Evolutionary conservation across 2,888 invertebrate species (phyloP), one percentile per base, ranked within the genome.

Genomic region (Dynastes hyllus): DNA sequence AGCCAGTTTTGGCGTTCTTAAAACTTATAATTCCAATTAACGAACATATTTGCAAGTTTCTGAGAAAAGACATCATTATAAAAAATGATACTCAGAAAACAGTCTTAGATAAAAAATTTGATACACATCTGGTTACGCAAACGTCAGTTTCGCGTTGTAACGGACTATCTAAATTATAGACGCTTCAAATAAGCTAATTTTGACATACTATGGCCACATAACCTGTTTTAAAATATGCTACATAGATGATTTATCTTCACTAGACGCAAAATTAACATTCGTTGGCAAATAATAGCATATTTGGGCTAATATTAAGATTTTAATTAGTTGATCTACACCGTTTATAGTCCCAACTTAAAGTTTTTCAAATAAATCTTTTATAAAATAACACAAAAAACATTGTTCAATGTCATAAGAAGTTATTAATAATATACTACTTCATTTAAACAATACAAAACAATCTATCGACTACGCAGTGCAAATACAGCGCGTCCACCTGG

Each of bases 1-100:
- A 69, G 69, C 69, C 8, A 51, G 69, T 51, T 69, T 32, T 63
- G 63, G 29, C 13, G 27, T 32, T 32, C 69, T 16, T 45, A 45
- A 69, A 51, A 69, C 27, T 27, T 27, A 40, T 27, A 69, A 69
- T 69, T 51, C 40, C 50, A 69, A 69, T 69, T 69, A 69, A 51
- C 51, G 69, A 69, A 69, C 13, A 53, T 32, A 29, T 51, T 69
- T 4, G 69, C 69, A 13, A 69, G 22, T 32, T 69, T 69, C 69
- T 13, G 13, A 51, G 69, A 69, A 69, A 51, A 51, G 11, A 69
- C 27, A 27, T 51, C 51, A 51, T 45, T 50, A 63, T 45, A 45
- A 45, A 63, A 63, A 32, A 63, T 32, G 63, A 32, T 63, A 63
- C 63, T 29, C 29, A 63, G 63, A 63, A 63, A 63, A 63, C 0